phyloP scores from a whole-genome alignment of 2,888 invertebrate genomes.

The Monochamus alternatus region DNA sequence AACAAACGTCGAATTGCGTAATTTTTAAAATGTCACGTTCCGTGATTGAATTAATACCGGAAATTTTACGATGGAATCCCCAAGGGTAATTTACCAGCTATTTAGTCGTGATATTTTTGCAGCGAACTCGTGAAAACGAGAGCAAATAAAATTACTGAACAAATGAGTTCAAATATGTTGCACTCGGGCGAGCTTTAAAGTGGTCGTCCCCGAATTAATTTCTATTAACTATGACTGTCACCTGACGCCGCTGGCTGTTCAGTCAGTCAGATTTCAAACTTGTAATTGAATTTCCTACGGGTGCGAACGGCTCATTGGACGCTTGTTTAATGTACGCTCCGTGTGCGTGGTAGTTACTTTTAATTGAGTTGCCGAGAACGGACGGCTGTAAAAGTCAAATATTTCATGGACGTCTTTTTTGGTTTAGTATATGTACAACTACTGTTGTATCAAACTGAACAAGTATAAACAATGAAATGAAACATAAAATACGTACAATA shows the following conservation, averaged over 20 bases:
- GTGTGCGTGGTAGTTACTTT: background rate
- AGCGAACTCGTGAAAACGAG: background rate
- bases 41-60: too few species aligned
- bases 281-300: background rate
- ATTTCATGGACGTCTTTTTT: too few species aligned
- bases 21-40: too few species aligned
- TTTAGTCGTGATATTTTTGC: background rate
- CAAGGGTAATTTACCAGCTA: background rate
- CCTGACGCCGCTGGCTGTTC: background rate
- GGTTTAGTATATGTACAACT: too few species aligned
- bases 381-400: background rate
- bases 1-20: too few species aligned
- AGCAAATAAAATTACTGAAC: background rate
- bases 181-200: background rate
- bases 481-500: too few species aligned
- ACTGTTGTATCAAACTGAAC: too few species aligned
- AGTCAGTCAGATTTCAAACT: background rate
- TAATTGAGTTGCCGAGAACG: background rate
- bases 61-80: background rate
- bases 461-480: too few species aligned
- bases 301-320: background rate
- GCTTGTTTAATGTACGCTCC: background rate
- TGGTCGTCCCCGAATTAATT: background rate
- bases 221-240: conserved; percentile 5
- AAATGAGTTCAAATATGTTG: background rate